Conservation (phyloP, 64 coral and sea anemone genomes). For the Pocillopora damicornis region DNA sequence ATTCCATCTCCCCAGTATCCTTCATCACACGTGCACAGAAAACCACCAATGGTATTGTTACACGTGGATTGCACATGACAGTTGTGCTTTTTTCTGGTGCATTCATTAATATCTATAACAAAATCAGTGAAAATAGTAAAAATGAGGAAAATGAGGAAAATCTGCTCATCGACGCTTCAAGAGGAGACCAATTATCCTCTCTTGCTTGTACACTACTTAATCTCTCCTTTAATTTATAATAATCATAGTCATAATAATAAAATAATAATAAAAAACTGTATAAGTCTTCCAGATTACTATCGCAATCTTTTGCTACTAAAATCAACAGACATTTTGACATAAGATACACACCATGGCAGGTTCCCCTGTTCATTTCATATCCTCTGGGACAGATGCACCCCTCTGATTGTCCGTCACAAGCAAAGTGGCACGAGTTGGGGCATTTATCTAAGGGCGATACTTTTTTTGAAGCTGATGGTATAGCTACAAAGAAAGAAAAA, state of each 20-base stretch:
- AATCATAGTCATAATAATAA: no score
- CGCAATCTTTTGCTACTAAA: no score
- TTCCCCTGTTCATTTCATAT: constrained; percentile 20
- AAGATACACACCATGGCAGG: constrained; percentile 45
- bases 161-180: no score
- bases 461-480: constrained; percentile 36
- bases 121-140: no score
- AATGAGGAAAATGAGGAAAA: no score
- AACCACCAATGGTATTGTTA: constrained; percentile 54
- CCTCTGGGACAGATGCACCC: constrained; percentile 63
- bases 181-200: no score
- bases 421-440: constrained; percentile 36
- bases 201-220: no score
- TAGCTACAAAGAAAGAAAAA: constrained; percentile 36
- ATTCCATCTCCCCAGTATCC: constrained; percentile 59
- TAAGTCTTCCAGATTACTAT: no score
- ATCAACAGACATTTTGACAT: neutral
- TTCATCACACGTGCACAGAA: constrained; percentile 45
- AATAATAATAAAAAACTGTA: no score
- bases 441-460: constrained; percentile 38
- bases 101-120: constrained; percentile 63
- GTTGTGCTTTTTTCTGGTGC: constrained; percentile 16
- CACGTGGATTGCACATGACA: constrained; percentile 35
- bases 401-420: constrained; percentile 52
- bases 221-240: no score